Evolutionary conservation across 1,140 invertebrate species (phyloP), one percentile per base, ranked within the genome.

Genomic region (Diorhabda elongata): DNA sequence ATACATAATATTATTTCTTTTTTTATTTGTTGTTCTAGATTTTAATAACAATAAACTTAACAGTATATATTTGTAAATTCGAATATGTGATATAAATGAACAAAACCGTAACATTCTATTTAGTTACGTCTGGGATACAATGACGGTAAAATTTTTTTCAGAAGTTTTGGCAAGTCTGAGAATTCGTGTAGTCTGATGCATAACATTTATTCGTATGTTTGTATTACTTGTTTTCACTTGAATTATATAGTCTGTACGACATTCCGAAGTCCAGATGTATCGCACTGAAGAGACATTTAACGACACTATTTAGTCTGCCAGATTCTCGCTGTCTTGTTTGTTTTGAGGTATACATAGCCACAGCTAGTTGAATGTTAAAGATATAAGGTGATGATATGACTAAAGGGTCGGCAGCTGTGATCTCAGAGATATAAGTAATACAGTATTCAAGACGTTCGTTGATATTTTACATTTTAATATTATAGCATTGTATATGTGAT

Each of bases 201-300:
- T 67, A 61, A 61, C 60, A 60, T 42, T 66, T 47, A 60, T 42
- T 67, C 59, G 59, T 61, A 61, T 61, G 58, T 67, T 61, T 61
- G 66, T 60, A 67, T 60, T 61, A 61, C 42, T 60, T 45, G 66
- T 65, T 57, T 44, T 44, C 44, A 67, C 42, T 57, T 67, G 59
- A 67, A 43, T 44, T 67, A 61, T 42, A 52, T 52, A 8, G 47
- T 60, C 56, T 56, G 11, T 43, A 67, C 45, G n/a, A 67, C 66
- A 67, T 67, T 67, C 66, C 66, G 66, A 67, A 44, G 45, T 67
- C 66, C 66, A 67, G 66, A 67, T 67, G 66, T 60, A 67, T 67
- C 56, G 45, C 66, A 61, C 43, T 47, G 59, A 61, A 41, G 60
- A 61, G 56, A 61, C 59, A 67, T 43, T 67, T 67, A 67, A 67